phyloP scores from a whole-genome alignment of 1,140 invertebrate species.

The Apocrypta bakeri region DNA sequence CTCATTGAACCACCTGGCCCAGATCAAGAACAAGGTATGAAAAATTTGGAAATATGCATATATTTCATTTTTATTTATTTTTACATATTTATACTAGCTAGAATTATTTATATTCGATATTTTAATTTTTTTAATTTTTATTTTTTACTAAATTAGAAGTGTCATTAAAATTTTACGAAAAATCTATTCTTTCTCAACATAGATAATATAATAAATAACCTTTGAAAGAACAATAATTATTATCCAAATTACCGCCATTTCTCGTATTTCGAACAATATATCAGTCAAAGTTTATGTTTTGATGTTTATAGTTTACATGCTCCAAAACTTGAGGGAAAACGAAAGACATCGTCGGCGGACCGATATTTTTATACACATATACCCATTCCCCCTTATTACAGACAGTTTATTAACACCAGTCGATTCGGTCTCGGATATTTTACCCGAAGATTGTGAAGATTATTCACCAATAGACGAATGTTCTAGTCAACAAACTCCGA shows the following conservation, averaged over 20 bases:
- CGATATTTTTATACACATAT: constrained; percentile 42
- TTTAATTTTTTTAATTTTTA: neutral
- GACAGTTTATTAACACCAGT: constrained; percentile 56
- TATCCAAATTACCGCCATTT: no score
- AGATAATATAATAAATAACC: no score
- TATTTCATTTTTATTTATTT: no score
- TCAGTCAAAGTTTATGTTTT: constrained; percentile 39
- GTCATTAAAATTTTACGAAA: no score
- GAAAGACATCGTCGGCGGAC: neutral
- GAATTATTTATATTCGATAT: no score
- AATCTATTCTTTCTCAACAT: no score
- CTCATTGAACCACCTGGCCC: constrained; percentile 69
- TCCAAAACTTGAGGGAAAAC: constrained; percentile 44
- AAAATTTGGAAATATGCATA: neutral
- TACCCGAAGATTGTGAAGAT: constrained; percentile 16
- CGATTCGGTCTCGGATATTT: constrained; percentile 47
- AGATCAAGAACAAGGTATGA: constrained; percentile 67
- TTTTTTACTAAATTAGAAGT: no score
- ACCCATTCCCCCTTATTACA: constrained; percentile 45
- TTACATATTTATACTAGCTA: no score
- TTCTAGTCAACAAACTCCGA: neutral
- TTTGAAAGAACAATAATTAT: no score
- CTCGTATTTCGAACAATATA: neutral
- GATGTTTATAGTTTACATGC: constrained; percentile 48
- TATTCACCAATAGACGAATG: neutral